These are phyloP conservation scores for Philypnodon macrostomus DNA, from an alignment of 2,797 vertebrate genomes.

Conservation along the genomic window DNA sequence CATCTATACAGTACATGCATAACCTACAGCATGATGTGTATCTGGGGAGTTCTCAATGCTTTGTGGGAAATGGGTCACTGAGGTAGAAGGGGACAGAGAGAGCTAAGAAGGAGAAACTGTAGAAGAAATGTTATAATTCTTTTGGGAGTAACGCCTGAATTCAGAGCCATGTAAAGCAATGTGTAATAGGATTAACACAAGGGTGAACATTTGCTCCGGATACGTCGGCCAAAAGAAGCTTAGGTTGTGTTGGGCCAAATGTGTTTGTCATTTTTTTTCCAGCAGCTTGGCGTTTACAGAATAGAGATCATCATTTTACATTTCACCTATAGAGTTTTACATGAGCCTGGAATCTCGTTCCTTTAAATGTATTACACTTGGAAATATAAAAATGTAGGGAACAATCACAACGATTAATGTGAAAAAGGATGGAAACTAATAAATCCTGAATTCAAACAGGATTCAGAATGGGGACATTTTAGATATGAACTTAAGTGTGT, in stretches of 20 bases:
- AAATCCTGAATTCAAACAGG: no score
- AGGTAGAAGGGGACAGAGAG: constrained; percentile 28
- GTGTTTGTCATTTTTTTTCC: constrained; percentile 7
- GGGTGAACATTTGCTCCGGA: constrained; percentile 5
- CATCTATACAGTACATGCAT: constrained; percentile 38
- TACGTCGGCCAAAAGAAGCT: constrained; percentile 2
- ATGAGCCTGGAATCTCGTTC: no score
- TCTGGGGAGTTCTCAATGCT: constrained; percentile 39
- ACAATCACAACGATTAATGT: no score
- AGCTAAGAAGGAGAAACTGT: constrained; percentile 29
- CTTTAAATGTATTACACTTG: no score
- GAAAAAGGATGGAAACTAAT: no score
- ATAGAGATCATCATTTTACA: no score
- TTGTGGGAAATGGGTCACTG: constrained; percentile 43
- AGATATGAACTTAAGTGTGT: no score
- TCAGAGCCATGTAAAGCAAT: background rate
- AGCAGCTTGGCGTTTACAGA: no score
- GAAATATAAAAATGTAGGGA: no score
- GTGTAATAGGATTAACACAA: constrained; percentile 15
- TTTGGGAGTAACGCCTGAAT: constrained; percentile 22
- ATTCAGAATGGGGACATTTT: no score
- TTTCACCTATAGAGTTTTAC: no score
- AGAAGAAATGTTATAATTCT: constrained; percentile 37
- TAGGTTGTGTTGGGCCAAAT: background rate
- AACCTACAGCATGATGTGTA: constrained; percentile 32